These are phyloP conservation scores for Pluvianellus socialis DNA, from an alignment of 2,113 vertebrate genomes.

Conservation along the genomic window DNA sequence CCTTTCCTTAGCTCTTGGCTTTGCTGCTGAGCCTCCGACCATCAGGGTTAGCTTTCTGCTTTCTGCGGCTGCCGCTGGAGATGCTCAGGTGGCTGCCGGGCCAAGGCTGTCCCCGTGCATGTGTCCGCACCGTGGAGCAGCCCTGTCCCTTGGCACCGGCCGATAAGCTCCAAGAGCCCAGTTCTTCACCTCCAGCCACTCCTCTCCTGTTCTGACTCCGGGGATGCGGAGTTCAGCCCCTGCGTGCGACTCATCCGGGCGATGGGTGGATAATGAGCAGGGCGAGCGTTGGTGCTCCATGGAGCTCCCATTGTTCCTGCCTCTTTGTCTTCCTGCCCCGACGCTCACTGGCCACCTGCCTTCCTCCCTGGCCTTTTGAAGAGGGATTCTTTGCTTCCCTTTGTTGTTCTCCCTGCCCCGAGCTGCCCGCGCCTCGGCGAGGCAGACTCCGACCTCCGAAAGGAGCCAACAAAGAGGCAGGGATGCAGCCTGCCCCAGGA, in stretches of 20 bases:
- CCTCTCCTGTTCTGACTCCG: neutral
- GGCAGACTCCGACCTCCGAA: neutral
- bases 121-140: neutral
- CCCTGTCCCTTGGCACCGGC: neutral
- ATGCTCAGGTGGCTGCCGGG: fast-evolving
- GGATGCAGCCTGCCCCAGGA: neutral
- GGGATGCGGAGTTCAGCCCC: neutral
- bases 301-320: neutral
- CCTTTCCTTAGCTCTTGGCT: neutral
- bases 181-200: neutral
- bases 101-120: neutral
- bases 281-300: neutral
- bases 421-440: neutral
- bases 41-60: neutral
- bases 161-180: fast-evolving
- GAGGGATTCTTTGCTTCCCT: neutral
- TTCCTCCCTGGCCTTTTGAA: neutral
- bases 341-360: conserved; percentile 43
- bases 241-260: neutral
- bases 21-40: neutral
- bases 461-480: neutral
- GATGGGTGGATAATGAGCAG: neutral
- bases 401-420: neutral
- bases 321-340: neutral
- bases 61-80: fast-evolving